Base-by-base conservation (phyloP, 2,797 vertebrate species). In the Tangara arthus region DNA sequence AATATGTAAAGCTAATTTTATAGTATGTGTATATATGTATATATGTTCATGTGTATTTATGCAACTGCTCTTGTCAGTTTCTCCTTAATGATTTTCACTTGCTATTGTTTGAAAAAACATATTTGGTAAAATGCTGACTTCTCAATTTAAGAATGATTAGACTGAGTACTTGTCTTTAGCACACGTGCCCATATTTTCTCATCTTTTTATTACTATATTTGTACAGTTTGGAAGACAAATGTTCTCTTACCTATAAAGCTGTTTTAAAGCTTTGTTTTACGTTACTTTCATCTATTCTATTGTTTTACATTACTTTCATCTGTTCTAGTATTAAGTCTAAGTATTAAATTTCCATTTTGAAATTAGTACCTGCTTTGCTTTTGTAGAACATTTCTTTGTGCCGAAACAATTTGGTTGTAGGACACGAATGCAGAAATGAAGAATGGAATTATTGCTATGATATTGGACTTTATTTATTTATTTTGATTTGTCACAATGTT, bases 21-120 rank as follows among this genome's bases (percentile, higher is more conserved):
- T 30, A 16, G 7, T 61, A 9, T 41, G 2, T 24, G 4, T 52
- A 4, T 4, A 0, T 82, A 0, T 60, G 13, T 34, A 4, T 61
- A 2, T 50, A 6, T 71, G 18, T 57, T 32, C 8, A 4, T 41
- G 10, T 68, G 20, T 60, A 21, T 75, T 79, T 53, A 61, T 69
- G 37, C 16, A 12, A 12, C 6, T 87, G 22, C 11, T 59, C 12
- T 6, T 64, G 2, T 60, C 39, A 3, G 1, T 61, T 80, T 80
- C 56, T 79, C 6, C 7, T 47, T 63, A 70, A 59, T 61, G 26
- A 73, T 80, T 80, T 85, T 69, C 24, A 65, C 24, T 86, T 61
- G 9, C 30, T 84, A 7, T 34, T 78, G 32, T 57, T 79, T 69
- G 39, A 49, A 81, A 76, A 90, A 46, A n/a, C 1, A 5, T 35